Conservation (phyloP, 2,888 invertebrate species). For the Dasysyrphus tricinctus region DNA sequence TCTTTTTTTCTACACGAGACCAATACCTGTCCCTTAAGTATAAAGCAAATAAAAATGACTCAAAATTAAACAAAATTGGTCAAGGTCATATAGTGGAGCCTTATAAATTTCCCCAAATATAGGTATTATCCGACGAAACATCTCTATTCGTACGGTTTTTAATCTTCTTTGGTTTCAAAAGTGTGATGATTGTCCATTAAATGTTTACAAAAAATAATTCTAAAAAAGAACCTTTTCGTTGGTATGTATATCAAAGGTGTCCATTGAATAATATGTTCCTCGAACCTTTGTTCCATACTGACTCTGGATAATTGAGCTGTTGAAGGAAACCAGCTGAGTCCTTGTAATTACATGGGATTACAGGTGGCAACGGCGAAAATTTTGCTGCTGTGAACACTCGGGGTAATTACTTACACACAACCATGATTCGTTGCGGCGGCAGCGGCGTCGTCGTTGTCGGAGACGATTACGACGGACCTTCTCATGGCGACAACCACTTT, state of each 20-base stretch:
- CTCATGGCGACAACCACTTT: conserved; percentile 45
- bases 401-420: conserved; percentile 57
- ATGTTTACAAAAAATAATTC: too few relatives aligned
- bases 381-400: conserved; percentile 25
- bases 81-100: background rate
- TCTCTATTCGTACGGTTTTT: background rate
- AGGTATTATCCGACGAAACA: conserved; percentile 39
- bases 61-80: background rate
- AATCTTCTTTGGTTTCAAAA: background rate
- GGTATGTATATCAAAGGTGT: conserved; percentile 9
- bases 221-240: background rate
- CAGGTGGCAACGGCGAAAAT: conserved; percentile 34
- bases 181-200: background rate
- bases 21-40: too few relatives aligned
- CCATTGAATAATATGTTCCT: background rate
- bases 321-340: conserved; percentile 63
- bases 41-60: background rate
- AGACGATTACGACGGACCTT: conserved; percentile 32
- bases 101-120: conserved; percentile 58
- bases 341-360: conserved; percentile 59
- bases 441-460: conserved; percentile 9
- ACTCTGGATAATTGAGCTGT: conserved; percentile 68
- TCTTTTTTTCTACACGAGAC: too few relatives aligned
- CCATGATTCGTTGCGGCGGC: conserved; percentile 33
- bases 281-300: conserved; percentile 43